Evolutionary conservation across 2,113 vertebrate genomes (phyloP).

Genomic region (Lepisosteus oculatus): DNA sequence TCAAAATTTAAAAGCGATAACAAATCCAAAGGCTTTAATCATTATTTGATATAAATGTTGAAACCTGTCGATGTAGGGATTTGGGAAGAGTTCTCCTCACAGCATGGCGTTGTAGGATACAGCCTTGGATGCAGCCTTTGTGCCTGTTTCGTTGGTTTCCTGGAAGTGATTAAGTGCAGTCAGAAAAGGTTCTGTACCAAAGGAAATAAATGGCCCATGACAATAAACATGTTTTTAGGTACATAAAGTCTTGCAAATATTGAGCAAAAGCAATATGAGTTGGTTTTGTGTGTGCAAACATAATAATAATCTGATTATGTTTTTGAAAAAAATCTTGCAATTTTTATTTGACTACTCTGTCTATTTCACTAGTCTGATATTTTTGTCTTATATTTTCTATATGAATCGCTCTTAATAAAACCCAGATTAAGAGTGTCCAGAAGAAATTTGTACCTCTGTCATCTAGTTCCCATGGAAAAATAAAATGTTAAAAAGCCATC

Average conservation of each 20-base stretch:
- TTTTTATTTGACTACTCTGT: background rate
- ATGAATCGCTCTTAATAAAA: too few relatives aligned
- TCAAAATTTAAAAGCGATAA: slow-evolving; percentile 16
- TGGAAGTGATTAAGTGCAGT: slow-evolving; percentile 34
- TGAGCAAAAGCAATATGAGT: background rate
- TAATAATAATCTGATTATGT: background rate
- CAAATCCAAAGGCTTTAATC: slow-evolving; percentile 25
- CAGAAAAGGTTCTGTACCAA: slow-evolving; percentile 14
- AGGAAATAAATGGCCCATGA: slow-evolving; percentile 30
- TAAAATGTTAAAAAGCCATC: slow-evolving; percentile 27
- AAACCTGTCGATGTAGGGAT: slow-evolving; percentile 18
- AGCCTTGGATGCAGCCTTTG: too few relatives aligned
- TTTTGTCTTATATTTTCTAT: too few relatives aligned
- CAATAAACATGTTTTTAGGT: slow-evolving; percentile 34
- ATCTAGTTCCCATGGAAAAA: slow-evolving; percentile 25
- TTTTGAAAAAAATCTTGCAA: too few relatives aligned
- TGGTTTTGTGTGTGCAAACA: background rate
- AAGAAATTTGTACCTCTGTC: slow-evolving; percentile 13
- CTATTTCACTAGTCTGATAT: background rate
- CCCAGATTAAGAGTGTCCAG: too few relatives aligned
- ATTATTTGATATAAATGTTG: slow-evolving; percentile 20
- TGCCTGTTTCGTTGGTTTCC: slow-evolving; percentile 9
- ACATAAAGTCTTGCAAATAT: slow-evolving; percentile 25
- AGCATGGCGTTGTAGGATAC: too few relatives aligned
- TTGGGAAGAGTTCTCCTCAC: slow-evolving; percentile 7